A percentile compares a stretch with the other conserved stretches of the same genome.
Evolutionary conservation across 2,888 invertebrate species (phyloP).

Genomic region (Conops quadrifasciatus): DNA sequence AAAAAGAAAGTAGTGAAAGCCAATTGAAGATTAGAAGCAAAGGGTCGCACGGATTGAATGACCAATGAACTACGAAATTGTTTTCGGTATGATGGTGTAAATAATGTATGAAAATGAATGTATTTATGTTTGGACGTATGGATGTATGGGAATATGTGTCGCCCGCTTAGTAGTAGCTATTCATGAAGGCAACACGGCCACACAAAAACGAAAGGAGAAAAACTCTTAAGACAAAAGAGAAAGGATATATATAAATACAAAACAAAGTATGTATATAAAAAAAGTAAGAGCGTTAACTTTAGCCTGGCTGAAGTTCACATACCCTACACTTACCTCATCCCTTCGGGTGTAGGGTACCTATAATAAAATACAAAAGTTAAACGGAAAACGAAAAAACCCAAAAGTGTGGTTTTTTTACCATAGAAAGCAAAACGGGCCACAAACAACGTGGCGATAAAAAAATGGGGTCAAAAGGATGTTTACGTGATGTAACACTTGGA

Average conservation of each 20-base stretch:
- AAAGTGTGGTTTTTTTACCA: neutral
- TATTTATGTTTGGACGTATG: neutral
- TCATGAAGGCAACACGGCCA: neutral
- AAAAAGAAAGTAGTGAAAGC: conserved; percentile 16
- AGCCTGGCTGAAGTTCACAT: neutral
- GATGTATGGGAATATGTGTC: neutral
- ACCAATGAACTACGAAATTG: conserved; percentile 25
- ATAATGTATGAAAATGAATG: neutral
- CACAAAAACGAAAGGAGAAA: neutral
- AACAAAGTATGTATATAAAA: neutral
- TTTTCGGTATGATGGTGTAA: neutral
- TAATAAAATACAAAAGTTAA: neutral
- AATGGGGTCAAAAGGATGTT: conserved; percentile 13
- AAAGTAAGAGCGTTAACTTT: no score
- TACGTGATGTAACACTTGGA: conserved; percentile 24
- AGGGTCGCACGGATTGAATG: conserved; percentile 20
- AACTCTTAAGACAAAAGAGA: neutral
- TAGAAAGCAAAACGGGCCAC: neutral
- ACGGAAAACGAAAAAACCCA: neutral
- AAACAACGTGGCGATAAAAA: neutral
- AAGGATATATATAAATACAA: conserved; percentile 4
- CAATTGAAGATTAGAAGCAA: conserved; percentile 10
- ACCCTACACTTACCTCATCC: no score
- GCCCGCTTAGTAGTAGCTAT: no score
- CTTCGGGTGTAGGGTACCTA: no score